Conservation (phyloP, 2,797 vertebrate species). For the Lagodon rhomboides region DNA sequence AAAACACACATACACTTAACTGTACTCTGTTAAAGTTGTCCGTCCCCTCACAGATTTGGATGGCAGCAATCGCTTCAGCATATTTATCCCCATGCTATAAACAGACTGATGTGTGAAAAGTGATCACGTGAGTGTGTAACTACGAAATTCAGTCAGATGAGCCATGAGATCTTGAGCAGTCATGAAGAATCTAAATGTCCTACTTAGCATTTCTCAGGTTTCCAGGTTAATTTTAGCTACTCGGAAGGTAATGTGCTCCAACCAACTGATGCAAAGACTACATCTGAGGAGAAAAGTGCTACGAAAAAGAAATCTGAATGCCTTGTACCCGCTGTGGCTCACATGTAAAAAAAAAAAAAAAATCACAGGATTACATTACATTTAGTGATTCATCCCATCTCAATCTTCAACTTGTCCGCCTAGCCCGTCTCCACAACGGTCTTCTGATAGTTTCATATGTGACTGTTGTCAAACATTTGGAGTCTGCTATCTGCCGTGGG, state of each 20-base stretch:
- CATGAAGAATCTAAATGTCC: slow-evolving; percentile 45
- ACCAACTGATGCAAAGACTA: neutral
- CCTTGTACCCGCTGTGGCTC: neutral
- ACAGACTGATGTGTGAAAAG: slow-evolving; percentile 31
- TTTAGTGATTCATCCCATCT: slow-evolving; percentile 13
- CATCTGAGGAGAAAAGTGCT: neutral
- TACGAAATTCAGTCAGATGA: slow-evolving; percentile 33
- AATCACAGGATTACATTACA: slow-evolving; percentile 7
- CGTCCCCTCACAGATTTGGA: slow-evolving; percentile 13
- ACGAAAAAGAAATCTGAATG: neutral
- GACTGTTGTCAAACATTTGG: slow-evolving; percentile 33
- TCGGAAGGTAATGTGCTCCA: slow-evolving; percentile 1
- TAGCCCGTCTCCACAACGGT: neutral
- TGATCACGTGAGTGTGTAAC: slow-evolving; percentile 22
- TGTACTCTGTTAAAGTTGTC: neutral
- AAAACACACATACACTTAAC: slow-evolving; percentile 6
- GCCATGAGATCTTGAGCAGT: slow-evolving; percentile 34
- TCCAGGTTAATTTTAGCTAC: slow-evolving; percentile 41
- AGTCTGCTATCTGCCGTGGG: slow-evolving; percentile 17
- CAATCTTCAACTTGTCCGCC: neutral
- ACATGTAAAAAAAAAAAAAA: neutral
- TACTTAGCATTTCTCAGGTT: slow-evolving; percentile 50
- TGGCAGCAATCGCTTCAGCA: slow-evolving; percentile 4
- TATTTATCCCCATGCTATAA: slow-evolving; percentile 4
- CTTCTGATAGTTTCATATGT: slow-evolving; percentile 22